phyloP scores from a whole-genome alignment of 2,113 vertebrate genomes.

The Actenoides lindsayi region DNA sequence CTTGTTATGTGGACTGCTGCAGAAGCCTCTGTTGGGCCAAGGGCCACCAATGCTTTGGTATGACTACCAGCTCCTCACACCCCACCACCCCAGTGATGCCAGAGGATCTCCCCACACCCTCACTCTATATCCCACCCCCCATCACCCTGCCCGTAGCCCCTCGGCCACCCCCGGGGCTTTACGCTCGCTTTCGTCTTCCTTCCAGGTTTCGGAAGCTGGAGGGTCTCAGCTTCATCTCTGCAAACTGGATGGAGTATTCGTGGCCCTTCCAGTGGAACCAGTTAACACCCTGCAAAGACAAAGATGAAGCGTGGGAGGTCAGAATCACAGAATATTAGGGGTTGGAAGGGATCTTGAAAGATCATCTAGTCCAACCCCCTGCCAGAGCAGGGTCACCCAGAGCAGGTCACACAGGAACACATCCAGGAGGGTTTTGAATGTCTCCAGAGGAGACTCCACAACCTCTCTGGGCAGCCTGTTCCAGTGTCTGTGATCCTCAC shows the following conservation, averaged over 20 bases:
- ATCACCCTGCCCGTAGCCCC: constrained; percentile 29
- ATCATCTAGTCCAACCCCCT: too few relatives aligned
- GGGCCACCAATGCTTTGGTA: constrained; percentile 59
- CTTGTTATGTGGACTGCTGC: constrained; percentile 13
- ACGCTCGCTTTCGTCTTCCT: constrained; percentile 92
- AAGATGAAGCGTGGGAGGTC: background rate
- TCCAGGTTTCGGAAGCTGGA: constrained; percentile 95
- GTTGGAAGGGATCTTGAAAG: too few relatives aligned
- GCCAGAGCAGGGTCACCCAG: too few relatives aligned
- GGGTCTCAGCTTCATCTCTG: constrained; percentile 97
- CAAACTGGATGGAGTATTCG: constrained; percentile 93
- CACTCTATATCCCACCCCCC: background rate
- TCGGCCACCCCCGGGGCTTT: background rate
- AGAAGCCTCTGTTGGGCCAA: constrained; percentile 7
- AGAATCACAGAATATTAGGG: background rate
- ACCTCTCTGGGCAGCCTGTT: too few relatives aligned
- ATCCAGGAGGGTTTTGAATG: too few relatives aligned
- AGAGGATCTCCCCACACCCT: background rate
- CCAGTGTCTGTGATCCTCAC: too few relatives aligned
- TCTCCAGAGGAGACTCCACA: too few relatives aligned
- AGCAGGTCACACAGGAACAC: too few relatives aligned
- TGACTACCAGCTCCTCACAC: background rate
- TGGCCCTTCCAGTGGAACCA: constrained; percentile 99
- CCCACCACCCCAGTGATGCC: background rate
- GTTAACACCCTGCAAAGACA: constrained; percentile 87